A percentile compares a stretch with the other conserved stretches of the same genome.
Evolutionary conservation across 2,888 invertebrate genomes (phyloP).

Genomic region (Nomada goodeniana): DNA sequence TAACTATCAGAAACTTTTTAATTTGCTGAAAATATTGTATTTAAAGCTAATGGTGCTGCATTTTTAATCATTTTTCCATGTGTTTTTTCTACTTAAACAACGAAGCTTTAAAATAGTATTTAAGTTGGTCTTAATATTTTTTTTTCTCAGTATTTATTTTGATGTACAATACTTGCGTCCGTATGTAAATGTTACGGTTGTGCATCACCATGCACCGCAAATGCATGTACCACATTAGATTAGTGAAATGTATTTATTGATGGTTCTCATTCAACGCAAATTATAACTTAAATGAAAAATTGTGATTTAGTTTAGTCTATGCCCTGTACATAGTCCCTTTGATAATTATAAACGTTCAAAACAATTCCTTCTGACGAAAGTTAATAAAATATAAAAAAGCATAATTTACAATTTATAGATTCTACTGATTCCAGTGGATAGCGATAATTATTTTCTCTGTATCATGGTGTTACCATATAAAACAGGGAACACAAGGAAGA

Average conservation of each 20-base stretch:
- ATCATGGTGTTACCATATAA: constrained; percentile 54
- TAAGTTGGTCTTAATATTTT: constrained; percentile 49
- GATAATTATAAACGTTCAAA: constrained; percentile 40
- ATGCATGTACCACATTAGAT: constrained; percentile 42
- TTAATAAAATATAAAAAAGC: constrained; percentile 37
- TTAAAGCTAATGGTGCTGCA: neutral
- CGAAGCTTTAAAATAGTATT: constrained; percentile 38
- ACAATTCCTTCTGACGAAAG: constrained; percentile 29
- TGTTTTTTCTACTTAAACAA: constrained; percentile 34
- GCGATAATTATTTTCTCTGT: constrained; percentile 16
- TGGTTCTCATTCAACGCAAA: constrained; percentile 32
- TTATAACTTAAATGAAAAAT: constrained; percentile 45
- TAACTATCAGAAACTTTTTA: constrained; percentile 3
- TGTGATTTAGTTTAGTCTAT: constrained; percentile 54
- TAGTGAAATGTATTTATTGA: constrained; percentile 42
- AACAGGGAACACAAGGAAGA: constrained; percentile 59
- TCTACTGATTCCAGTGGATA: constrained; percentile 56
- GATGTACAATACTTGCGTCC: constrained; percentile 44
- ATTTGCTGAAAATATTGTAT: constrained; percentile 6
- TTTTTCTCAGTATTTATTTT: constrained; percentile 43
- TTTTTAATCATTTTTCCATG: constrained; percentile 13
- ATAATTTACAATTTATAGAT: constrained; percentile 55
- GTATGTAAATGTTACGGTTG: constrained; percentile 28
- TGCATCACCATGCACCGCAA: constrained; percentile 8
- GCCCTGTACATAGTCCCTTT: constrained; percentile 58